Evolutionary conservation across 2,888 invertebrate genomes (phyloP).

Genomic region (Caenorhabditis virilis): DNA sequence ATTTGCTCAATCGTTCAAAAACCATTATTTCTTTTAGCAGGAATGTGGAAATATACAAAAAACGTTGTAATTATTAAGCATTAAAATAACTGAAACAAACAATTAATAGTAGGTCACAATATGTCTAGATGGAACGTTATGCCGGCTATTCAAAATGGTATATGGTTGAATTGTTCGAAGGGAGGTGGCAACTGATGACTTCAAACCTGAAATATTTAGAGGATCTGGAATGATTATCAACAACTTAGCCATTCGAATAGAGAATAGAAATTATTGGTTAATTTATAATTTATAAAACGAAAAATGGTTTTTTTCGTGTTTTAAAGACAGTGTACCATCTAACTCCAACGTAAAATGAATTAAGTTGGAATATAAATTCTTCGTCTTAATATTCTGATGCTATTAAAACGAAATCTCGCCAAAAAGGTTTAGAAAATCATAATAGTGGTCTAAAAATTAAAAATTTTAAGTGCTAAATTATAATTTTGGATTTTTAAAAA

Average conservation of each 20-base stretch:
- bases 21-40: too few species aligned
- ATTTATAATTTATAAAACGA: too few species aligned
- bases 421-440: background rate
- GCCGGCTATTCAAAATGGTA: slow-evolving; percentile 30
- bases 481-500: background rate
- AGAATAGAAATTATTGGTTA: too few species aligned
- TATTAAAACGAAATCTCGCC: too few species aligned
- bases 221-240: background rate
- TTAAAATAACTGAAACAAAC: background rate
- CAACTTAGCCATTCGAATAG: slow-evolving; percentile 4
- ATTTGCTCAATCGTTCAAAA: too few species aligned
- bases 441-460: background rate
- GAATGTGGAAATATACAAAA: too few species aligned
- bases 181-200: slow-evolving; percentile 1
- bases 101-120: slow-evolving; percentile 37
- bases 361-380: too few species aligned
- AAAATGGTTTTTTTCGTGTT: too few species aligned
- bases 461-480: background rate
- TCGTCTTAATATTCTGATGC: too few species aligned
- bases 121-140: slow-evolving; percentile 30
- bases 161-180: slow-evolving; percentile 9
- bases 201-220: slow-evolving; percentile 32
- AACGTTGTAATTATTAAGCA: too few species aligned
- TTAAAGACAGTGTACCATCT: too few species aligned
- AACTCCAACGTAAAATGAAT: too few species aligned